A percentile compares a stretch with the other conserved stretches of the same genome.
These are phyloP conservation scores for Hexactinellida sp. DNA, from an alignment of 37 sponge, comb jelly and placozoan species.

Conservation along the genomic window DNA sequence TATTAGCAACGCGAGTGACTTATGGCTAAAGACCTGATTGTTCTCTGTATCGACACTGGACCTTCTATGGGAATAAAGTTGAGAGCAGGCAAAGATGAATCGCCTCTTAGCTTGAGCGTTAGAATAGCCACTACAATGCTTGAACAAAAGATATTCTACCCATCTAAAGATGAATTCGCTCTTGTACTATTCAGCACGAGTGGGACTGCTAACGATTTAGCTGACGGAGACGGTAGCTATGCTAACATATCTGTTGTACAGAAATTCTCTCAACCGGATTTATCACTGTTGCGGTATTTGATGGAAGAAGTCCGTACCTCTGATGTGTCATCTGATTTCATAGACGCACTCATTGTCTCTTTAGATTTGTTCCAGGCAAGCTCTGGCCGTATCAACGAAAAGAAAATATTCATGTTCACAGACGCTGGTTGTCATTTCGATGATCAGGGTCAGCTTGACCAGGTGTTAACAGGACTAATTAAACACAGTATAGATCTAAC, in stretches of 20 bases:
- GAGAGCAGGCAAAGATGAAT: background rate
- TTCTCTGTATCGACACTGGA: background rate
- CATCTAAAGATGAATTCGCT: constrained; percentile 62
- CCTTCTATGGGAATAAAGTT: background rate
- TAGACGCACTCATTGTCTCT: constrained; percentile 81
- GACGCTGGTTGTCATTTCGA: constrained; percentile 55
- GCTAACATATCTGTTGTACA: constrained; percentile 52
- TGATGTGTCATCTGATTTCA: constrained; percentile 53
- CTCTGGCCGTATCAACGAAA: constrained; percentile 17
- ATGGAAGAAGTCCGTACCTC: constrained; percentile 38
- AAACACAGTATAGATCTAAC: constrained; percentile 37
- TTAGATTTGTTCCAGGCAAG: constrained; percentile 50
- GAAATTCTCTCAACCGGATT: constrained; percentile 32
- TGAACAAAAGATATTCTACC: background rate
- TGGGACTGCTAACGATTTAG: constrained; percentile 64
- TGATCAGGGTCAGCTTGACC: constrained; percentile 42
- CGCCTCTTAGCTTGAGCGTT: background rate
- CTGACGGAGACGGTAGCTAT: constrained; percentile 50
- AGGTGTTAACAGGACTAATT: constrained; percentile 47
- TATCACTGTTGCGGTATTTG: constrained; percentile 49
- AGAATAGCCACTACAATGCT: background rate
- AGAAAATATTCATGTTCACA: constrained; percentile 68
- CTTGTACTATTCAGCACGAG: constrained; percentile 77
- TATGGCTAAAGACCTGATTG: constrained; percentile 5
- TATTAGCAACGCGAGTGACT: too few species aligned